Conservation (phyloP, 2,113 vertebrate genomes). For the Gymnocephalus cernua region DNA sequence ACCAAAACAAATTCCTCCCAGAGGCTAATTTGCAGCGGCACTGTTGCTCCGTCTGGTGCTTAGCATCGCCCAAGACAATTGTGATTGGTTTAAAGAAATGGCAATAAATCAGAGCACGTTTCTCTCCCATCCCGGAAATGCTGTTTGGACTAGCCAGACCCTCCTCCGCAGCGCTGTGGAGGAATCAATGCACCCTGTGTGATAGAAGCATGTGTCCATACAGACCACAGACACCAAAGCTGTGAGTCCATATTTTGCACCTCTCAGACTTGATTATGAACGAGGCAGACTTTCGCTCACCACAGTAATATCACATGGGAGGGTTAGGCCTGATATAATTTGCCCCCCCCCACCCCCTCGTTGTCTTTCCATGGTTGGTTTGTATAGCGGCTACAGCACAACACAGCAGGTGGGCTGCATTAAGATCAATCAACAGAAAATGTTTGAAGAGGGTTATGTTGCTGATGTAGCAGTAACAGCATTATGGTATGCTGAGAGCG, state of each 20-base stretch:
- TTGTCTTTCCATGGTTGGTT: slow-evolving; percentile 21
- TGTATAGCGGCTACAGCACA: slow-evolving; percentile 5
- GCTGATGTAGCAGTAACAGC: not conserved
- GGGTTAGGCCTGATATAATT: slow-evolving; percentile 14
- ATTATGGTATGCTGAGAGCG: not conserved
- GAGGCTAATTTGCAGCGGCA: too few relatives aligned
- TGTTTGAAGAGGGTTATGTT: slow-evolving; percentile 14
- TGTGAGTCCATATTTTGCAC: not conserved
- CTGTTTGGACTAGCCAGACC: too few relatives aligned
- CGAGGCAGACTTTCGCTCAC: not conserved
- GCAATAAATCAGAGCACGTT: too few relatives aligned
- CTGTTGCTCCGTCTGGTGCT: too few relatives aligned
- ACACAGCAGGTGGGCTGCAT: not conserved
- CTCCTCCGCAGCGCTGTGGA: too few relatives aligned
- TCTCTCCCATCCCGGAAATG: too few relatives aligned
- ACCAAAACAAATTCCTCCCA: too few relatives aligned
- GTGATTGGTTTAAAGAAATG: too few relatives aligned
- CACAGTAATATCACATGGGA: not conserved
- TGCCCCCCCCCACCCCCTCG: slow-evolving; percentile 33
- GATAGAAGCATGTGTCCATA: not conserved
- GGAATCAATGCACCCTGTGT: not conserved
- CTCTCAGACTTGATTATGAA: not conserved
- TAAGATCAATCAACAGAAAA: slow-evolving; percentile 21
- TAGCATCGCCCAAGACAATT: too few relatives aligned
- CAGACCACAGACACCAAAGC: not conserved